Evolutionary conservation across 2,888 invertebrate species (phyloP).

Genomic region (Amiota mariae): DNA sequence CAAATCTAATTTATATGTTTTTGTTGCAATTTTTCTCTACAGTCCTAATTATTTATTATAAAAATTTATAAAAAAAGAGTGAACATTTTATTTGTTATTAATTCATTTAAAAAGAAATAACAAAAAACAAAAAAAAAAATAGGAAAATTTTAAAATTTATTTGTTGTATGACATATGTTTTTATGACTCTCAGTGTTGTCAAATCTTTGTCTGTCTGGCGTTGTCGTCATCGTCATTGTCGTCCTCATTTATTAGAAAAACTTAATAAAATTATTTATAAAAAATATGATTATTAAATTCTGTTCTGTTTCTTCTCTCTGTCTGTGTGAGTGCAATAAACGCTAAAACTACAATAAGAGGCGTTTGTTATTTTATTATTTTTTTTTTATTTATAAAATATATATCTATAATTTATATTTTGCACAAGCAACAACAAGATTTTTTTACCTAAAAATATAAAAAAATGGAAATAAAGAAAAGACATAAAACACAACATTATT

Average conservation of each 20-base stretch:
- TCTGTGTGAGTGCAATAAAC: constrained; percentile 2
- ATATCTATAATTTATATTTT: constrained; percentile 44
- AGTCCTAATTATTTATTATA: no score
- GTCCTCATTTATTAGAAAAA: no score
- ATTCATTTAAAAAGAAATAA: constrained; percentile 9
- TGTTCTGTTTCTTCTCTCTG: no score
- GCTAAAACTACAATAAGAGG: constrained; percentile 1
- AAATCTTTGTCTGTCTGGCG: no score
- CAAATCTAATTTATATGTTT: no score
- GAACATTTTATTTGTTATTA: not conserved
- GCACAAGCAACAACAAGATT: constrained; percentile 67
- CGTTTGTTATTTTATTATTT: no score
- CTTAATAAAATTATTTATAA: no score
- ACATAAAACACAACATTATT: constrained; percentile 61
- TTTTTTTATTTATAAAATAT: constrained; percentile 32
- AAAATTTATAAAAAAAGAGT: not conserved
- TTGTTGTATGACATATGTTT: not conserved
- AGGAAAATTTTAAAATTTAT: not conserved
- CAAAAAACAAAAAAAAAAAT: not conserved
- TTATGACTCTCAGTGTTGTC: no score
- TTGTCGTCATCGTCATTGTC: no score
- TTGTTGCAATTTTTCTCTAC: no score
- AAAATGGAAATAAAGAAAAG: constrained; percentile 48
- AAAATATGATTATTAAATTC: no score
- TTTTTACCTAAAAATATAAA: constrained; percentile 51